Evolutionary conservation across 1,140 invertebrate species (phyloP).

Genomic region (Drosophila nikananu): DNA sequence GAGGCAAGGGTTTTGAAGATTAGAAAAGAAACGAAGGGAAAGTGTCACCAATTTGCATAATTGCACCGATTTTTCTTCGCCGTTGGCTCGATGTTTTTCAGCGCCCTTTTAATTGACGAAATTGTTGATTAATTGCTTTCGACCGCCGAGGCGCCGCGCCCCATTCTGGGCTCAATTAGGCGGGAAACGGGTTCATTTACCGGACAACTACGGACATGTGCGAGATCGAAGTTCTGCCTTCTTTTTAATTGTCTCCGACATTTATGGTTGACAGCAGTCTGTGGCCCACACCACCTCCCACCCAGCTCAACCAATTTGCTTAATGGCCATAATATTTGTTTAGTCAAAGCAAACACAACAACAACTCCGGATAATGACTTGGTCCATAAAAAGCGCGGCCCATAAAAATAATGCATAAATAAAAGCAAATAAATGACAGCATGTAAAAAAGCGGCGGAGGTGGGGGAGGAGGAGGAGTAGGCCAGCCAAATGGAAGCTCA

Average conservation of each 20-base stretch:
- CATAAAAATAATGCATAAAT: slow-evolving; percentile 83
- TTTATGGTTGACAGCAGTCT: slow-evolving; percentile 46
- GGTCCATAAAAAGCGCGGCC: slow-evolving; percentile 69
- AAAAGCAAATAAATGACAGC: slow-evolving; percentile 81
- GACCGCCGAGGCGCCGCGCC: slow-evolving; percentile 50
- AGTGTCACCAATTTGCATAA: slow-evolving; percentile 74
- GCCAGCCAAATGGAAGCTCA: slow-evolving; percentile 15
- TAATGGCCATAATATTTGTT: slow-evolving; percentile 83
- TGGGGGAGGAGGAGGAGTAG: neutral
- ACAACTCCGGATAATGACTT: slow-evolving; percentile 68
- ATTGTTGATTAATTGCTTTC: slow-evolving; percentile 77
- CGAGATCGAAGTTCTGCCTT: slow-evolving; percentile 28
- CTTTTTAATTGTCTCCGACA: slow-evolving; percentile 56
- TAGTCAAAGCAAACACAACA: slow-evolving; percentile 80
- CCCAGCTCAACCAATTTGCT: slow-evolving; percentile 74
- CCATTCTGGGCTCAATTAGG: slow-evolving; percentile 58
- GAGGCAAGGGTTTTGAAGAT: slow-evolving; percentile 54
- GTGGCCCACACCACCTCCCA: neutral
- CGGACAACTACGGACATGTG: slow-evolving; percentile 42
- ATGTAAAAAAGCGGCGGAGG: slow-evolving; percentile 55
- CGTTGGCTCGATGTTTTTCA: slow-evolving; percentile 24
- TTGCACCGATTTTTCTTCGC: slow-evolving; percentile 72
- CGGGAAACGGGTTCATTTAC: slow-evolving; percentile 37
- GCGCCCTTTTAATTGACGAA: slow-evolving; percentile 62
- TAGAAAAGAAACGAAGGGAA: slow-evolving; percentile 45